Percentiles rank a stretch among this genome's conserved stretches.
These are phyloP conservation scores for Selenia dentaria DNA, from an alignment of 2,888 invertebrate species.

Conservation along the genomic window DNA sequence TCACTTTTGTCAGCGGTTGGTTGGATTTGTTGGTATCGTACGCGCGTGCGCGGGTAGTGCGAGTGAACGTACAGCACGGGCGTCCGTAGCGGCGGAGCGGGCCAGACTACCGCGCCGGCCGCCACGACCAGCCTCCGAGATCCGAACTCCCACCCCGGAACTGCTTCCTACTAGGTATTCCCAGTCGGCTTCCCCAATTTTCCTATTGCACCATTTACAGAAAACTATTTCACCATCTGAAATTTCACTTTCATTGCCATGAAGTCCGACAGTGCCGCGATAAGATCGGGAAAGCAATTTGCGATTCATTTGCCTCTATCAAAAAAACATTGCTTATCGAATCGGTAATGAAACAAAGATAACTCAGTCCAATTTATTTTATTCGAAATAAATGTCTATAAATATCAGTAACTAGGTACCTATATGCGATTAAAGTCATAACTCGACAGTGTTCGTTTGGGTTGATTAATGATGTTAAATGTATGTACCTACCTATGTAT, in stretches of 20 bases:
- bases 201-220: conserved; percentile 3
- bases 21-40: conserved; percentile 48
- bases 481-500: too few species aligned
- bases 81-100: conserved; percentile 51
- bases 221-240: conserved; percentile 7
- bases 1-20: conserved; percentile 72
- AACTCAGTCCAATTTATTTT: conserved; percentile 47
- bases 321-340: conserved; percentile 29
- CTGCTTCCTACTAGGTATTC: conserved; percentile 40
- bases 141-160: conserved; percentile 44
- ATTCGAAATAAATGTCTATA: conserved; percentile 44
- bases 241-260: conserved; percentile 30
- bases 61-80: conserved; percentile 40
- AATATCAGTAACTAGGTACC: conserved; percentile 35
- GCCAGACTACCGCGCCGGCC: conserved; percentile 57
- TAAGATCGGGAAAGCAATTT: conserved; percentile 29
- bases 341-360: conserved; percentile 41
- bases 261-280: conserved; percentile 12
- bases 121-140: conserved; percentile 15
- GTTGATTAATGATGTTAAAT: conserved; percentile 14
- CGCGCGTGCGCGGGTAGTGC: conserved; percentile 68
- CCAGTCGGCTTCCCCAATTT: neutral
- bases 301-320: conserved; percentile 20
- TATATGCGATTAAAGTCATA: conserved; percentile 19
- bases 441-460: conserved; percentile 4